Percentiles rank a stretch among this genome's conserved stretches.
Conservation (phyloP, 2,888 invertebrate genomes). For the Galeruca laticollis region DNA sequence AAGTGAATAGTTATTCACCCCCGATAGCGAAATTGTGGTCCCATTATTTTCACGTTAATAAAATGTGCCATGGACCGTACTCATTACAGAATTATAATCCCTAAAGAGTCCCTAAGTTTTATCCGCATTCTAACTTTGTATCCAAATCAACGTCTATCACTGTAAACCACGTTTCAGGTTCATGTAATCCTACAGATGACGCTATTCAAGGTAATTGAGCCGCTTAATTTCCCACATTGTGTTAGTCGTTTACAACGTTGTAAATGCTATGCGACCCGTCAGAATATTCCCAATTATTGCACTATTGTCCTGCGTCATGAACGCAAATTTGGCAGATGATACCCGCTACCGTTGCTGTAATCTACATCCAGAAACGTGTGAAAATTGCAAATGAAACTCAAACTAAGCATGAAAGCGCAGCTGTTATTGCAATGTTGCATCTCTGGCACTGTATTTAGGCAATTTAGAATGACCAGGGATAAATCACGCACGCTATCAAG, state of each 20-base stretch:
- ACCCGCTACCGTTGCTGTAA: constrained; percentile 25
- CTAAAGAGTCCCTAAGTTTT: not conserved
- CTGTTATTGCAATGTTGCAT: constrained; percentile 30
- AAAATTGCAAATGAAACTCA: constrained; percentile 36
- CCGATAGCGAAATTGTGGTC: too few species aligned
- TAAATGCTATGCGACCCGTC: constrained; percentile 33
- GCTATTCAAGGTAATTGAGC: constrained; percentile 36
- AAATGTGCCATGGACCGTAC: not conserved
- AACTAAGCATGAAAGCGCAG: constrained; percentile 29
- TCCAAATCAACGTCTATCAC: constrained; percentile 25
- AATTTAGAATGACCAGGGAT: not conserved
- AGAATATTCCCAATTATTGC: constrained; percentile 39
- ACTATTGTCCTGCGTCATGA: constrained; percentile 31
- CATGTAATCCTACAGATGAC: constrained; percentile 39
- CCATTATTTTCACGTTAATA: not conserved
- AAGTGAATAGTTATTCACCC: too few species aligned
- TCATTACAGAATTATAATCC: not conserved
- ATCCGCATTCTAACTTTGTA: constrained; percentile 5
- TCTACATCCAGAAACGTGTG: constrained; percentile 37
- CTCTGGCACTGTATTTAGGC: constrained; percentile 23
- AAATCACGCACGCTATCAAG: not conserved
- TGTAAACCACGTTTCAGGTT: constrained; percentile 33
- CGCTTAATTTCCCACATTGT: constrained; percentile 39
- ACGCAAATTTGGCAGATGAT: constrained; percentile 41
- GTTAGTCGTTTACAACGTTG: constrained; percentile 37